Percentiles rank a stretch among this genome's conserved stretches.
These are phyloP conservation scores for Brachystomella parvula DNA, from an alignment of 1,140 invertebrate species.

Conservation along the genomic window DNA sequence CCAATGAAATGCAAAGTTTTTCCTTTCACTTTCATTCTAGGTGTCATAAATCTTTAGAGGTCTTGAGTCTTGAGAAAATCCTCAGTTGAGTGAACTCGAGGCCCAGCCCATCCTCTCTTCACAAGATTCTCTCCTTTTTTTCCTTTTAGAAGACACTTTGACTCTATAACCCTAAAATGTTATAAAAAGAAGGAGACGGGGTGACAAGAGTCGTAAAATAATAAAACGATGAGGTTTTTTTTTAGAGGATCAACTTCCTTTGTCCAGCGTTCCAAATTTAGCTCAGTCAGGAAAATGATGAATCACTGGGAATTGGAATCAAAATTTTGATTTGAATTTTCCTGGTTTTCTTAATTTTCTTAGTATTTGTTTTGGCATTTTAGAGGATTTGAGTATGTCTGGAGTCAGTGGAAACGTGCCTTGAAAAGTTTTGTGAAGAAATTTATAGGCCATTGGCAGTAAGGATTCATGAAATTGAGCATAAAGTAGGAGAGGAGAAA, in stretches of 20 bases:
- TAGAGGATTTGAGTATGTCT: background rate
- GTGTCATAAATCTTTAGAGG: background rate
- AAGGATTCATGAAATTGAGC: constrained; percentile 23
- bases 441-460: constrained; percentile 31
- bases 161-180: background rate
- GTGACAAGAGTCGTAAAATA: constrained; percentile 15
- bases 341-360: background rate
- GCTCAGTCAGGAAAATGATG: background rate
- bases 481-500: background rate
- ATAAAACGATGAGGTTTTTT: constrained; percentile 26
- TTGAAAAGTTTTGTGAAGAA: background rate
- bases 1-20: too few species aligned
- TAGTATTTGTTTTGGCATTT: background rate
- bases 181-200: background rate
- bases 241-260: background rate
- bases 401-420: background rate
- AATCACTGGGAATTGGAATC: background rate
- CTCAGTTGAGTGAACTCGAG: background rate
- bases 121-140: background rate
- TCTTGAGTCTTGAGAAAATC: background rate
- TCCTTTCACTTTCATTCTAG: background rate
- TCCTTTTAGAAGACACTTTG: background rate
- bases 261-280: background rate
- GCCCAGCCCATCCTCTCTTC: background rate
- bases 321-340: background rate